Conservation (phyloP, 1,140 invertebrate species). For the Achroia grisella region DNA sequence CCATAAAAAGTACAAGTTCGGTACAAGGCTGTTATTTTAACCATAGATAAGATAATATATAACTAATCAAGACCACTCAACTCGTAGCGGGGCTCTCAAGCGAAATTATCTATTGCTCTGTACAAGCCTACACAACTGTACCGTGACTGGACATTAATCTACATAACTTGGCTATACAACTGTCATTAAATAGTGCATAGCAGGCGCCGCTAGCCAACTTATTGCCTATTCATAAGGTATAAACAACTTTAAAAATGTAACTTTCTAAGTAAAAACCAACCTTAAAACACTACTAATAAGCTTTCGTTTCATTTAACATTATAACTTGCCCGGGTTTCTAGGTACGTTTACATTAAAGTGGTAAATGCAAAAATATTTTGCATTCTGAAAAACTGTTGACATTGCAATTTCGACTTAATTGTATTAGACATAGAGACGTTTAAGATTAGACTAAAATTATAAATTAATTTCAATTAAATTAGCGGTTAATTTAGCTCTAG, state of each 20-base stretch:
- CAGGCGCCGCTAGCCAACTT: constrained; percentile 46
- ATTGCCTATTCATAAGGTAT: constrained; percentile 52
- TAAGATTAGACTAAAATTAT: too few relatives aligned
- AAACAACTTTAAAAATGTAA: constrained; percentile 10
- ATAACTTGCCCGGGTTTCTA: too few relatives aligned
- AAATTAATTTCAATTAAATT: constrained; percentile 11
- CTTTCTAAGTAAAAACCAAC: too few relatives aligned
- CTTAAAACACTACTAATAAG: too few relatives aligned
- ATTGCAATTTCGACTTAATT: constrained; percentile 10
- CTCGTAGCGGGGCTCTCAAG: too few relatives aligned
- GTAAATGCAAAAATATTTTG: constrained; percentile 9
- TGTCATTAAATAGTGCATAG: constrained; percentile 54
- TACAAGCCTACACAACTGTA: constrained; percentile 15
- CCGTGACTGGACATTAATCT: constrained; percentile 52
- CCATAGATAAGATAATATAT: too few relatives aligned
- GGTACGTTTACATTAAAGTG: not conserved
- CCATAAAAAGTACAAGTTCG: too few relatives aligned
- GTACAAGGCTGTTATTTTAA: too few relatives aligned
- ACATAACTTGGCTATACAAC: constrained; percentile 50
- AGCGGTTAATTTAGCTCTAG: constrained; percentile 29
- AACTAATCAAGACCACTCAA: too few relatives aligned
- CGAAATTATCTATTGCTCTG: too few relatives aligned
- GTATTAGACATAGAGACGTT: not conserved
- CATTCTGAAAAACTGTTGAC: constrained; percentile 2
- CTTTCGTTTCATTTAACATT: too few relatives aligned